Evolutionary conservation across 1,140 invertebrate species (phyloP).

Genomic region (Ladona fulva): DNA sequence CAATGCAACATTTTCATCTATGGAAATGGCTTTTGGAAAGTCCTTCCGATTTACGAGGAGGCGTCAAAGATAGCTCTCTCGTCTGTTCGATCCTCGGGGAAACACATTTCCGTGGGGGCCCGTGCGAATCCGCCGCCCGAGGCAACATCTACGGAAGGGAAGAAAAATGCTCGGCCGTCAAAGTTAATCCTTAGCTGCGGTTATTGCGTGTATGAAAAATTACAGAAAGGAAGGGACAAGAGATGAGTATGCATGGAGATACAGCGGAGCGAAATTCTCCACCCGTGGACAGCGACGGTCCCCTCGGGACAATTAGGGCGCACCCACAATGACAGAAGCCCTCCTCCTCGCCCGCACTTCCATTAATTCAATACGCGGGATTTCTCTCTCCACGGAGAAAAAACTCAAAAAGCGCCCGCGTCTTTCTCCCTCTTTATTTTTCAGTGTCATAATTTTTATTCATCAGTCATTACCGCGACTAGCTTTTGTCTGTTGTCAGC

Average conservation of each 20-base stretch:
- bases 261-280: neutral
- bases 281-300: neutral
- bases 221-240: neutral
- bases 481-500: slow-evolving; percentile 8
- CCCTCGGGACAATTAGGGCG: neutral
- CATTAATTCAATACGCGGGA: slow-evolving; percentile 5
- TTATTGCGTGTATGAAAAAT: neutral
- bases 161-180: neutral
- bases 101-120: too few species aligned
- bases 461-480: slow-evolving; percentile 3
- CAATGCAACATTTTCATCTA: too few species aligned
- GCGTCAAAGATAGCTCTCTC: too few species aligned
- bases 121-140: too few species aligned
- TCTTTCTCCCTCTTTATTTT: neutral
- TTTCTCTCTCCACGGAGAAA: neutral
- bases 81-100: too few species aligned
- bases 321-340: neutral
- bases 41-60: too few species aligned
- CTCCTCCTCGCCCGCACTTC: neutral
- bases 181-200: slow-evolving; percentile 4
- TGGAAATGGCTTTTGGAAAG: too few species aligned
- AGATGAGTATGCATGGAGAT: neutral
- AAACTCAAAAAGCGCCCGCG: neutral
- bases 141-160: too few species aligned
- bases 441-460: slow-evolving; percentile 10